These are phyloP conservation scores for Tragopan temminckii DNA, from an alignment of 2,797 vertebrate genomes.

Conservation along the genomic window DNA sequence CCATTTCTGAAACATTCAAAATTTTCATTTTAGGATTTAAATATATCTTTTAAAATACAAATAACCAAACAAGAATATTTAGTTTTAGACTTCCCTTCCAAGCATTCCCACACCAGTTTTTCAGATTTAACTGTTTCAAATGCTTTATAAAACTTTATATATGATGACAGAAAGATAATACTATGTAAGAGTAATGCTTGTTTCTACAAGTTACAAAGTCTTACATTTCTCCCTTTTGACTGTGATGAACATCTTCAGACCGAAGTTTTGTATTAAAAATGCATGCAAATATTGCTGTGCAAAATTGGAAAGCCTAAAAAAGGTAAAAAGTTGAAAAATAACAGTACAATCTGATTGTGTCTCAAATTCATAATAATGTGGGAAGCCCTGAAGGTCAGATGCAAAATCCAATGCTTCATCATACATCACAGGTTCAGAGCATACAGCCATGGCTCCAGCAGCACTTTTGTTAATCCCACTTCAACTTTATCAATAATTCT, in stretches of 20 bases:
- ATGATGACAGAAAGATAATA: neutral
- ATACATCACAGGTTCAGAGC: neutral
- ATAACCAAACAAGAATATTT: neutral
- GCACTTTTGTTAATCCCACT: slow-evolving; percentile 41
- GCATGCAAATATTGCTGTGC: neutral
- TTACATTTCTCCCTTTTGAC: neutral
- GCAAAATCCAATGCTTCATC: neutral
- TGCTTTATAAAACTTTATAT: neutral
- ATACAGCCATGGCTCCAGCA: neutral
- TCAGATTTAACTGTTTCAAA: neutral
- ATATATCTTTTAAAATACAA: neutral
- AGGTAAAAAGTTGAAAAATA: neutral
- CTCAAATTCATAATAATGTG: neutral
- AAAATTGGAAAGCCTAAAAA: neutral
- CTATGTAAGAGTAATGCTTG: neutral
- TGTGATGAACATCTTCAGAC: neutral
- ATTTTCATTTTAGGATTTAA: neutral
- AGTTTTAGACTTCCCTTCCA: rapidly evolving
- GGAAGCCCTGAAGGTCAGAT: neutral
- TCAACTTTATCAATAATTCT: slow-evolving; percentile 69
- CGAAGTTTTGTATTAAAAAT: neutral
- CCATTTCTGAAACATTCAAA: neutral
- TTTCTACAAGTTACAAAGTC: neutral
- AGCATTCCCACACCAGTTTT: neutral
- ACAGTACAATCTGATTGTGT: neutral